Conservation (phyloP, 2,888 invertebrate species). For the Aromia moschata region DNA sequence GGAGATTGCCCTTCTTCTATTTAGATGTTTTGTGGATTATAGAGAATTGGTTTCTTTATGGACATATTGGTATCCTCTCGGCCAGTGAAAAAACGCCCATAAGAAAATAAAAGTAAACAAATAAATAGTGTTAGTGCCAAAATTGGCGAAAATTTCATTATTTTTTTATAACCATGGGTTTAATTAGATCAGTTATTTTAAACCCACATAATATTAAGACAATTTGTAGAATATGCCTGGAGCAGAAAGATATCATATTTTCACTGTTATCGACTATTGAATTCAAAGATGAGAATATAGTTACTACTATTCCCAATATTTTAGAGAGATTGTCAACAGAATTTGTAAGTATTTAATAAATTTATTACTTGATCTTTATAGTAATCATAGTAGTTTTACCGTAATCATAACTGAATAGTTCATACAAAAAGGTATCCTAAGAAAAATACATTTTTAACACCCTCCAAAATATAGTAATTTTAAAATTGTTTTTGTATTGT, state of each 20-base stretch:
- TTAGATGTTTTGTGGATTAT: no score
- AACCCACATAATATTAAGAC: constrained; percentile 31
- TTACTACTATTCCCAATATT: constrained; percentile 40
- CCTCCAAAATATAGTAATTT: not conserved
- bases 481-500: not conserved
- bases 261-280: constrained; percentile 42
- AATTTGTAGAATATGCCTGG: constrained; percentile 47
- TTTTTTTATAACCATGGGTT: not conserved
- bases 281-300: constrained; percentile 37
- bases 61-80: no score
- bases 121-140: no score
- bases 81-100: no score
- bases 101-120: no score
- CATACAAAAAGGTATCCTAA: no score
- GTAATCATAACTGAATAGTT: not conserved
- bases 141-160: no score
- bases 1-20: no score
- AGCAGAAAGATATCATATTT: constrained; percentile 40
- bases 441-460: no score
- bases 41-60: no score
- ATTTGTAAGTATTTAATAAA: constrained; percentile 33
- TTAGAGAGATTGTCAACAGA: constrained; percentile 40
- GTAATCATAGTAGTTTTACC: not conserved
- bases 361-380: not conserved
- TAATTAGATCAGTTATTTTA: constrained; percentile 3